Evolutionary conservation across 2,797 vertebrate species (phyloP), one percentile per base, ranked within the genome.

Genomic region (Clarias laeviceps): DNA sequence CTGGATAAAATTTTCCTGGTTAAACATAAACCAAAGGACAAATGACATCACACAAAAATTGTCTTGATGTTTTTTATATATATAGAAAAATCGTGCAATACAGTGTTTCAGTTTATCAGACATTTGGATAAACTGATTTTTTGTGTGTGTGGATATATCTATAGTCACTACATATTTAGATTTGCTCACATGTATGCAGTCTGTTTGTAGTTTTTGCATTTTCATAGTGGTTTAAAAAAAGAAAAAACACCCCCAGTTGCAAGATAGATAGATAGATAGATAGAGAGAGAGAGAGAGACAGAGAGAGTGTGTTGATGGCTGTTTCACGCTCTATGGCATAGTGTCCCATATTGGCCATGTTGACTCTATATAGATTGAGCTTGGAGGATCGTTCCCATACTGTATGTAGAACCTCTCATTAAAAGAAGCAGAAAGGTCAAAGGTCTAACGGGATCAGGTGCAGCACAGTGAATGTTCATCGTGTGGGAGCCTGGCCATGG

Each of bases 31-130:
- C 54, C 90, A 84, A 79, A 89, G 91, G 92, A 90, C 88, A 93
- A 94, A 94, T 86, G 91, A 93, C 93, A 94, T 85, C 85, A 95
- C 90, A 91, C 93, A 86, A 89, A 93, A 76, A 91, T 91, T 90
- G 88, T 92, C 90, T 92, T 91, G 90, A 5, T 56, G n/a, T 54
- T 73, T 76, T 17, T 74, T 73, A 37, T 93, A 94, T 95, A 93
- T 95, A 93, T 95, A 95, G 94, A 95, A 95, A 95, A 88, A 92
- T 94, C 95, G 94, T 95, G 95, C 94, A 96, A 94, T 96, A 95
- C 95, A 95, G 93, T 95, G 93, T 95, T 94, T 92, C 84, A 93
- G 93, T 95, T 95, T 94, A 94, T 94, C 94, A 95, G 93, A 96
- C 94, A 95, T 94, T 94, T 94, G 93, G 94, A 95, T 94, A 95